Conservation (phyloP, 2,113 vertebrate genomes). For the Cepphus grylle region DNA sequence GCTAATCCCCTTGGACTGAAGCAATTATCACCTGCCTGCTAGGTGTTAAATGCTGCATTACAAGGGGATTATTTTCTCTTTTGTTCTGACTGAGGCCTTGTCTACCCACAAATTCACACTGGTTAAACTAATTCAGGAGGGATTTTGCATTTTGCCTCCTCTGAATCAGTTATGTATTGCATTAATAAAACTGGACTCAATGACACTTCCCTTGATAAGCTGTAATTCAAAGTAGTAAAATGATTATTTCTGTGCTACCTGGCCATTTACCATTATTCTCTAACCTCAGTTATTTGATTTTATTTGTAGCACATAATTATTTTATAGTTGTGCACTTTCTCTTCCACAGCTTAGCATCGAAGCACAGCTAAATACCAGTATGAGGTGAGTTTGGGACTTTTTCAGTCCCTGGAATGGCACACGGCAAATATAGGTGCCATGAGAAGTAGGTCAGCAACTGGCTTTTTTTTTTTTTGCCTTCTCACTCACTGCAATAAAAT, state of each 20-base stretch:
- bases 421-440: background rate
- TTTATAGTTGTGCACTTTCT: background rate
- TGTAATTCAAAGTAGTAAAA: slow-evolving; percentile 5
- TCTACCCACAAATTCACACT: slow-evolving; percentile 32
- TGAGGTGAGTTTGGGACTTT: background rate
- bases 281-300: background rate
- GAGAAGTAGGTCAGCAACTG: background rate
- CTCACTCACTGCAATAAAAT: background rate
- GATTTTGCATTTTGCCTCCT: background rate
- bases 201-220: background rate
- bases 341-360: background rate
- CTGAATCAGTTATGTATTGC: slow-evolving; percentile 3
- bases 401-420: background rate
- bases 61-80: slow-evolving; percentile 60
- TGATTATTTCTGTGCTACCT: background rate
- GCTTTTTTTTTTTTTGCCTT: background rate
- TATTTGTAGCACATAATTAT: background rate
- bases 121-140: slow-evolving; percentile 35
- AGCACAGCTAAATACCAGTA: background rate
- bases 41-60: slow-evolving; percentile 62
- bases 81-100: slow-evolving; percentile 41
- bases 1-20: slow-evolving; percentile 52
- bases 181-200: slow-evolving; percentile 42
- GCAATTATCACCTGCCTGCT: slow-evolving; percentile 66
- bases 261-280: background rate